Base-by-base conservation (phyloP, 2,888 invertebrate species). In the Hylaea fasciaria region DNA sequence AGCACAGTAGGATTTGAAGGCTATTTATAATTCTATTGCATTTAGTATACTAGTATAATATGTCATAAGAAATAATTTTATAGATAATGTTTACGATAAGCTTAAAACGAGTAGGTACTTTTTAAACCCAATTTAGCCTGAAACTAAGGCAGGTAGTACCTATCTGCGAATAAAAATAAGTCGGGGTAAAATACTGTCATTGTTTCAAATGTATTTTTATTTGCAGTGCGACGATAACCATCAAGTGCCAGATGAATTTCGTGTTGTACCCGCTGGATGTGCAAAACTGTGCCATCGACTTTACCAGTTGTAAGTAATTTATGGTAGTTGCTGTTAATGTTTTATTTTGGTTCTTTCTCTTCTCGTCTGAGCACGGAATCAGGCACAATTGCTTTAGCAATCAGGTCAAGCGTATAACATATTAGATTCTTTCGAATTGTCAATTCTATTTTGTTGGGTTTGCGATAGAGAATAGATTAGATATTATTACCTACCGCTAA, bases 211-310 rank as follows among this genome's bases (percentile, higher is more conserved):
- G 39, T 47, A 28, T 59, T 70, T 66, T 68, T 67, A 32, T 71
- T 82, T 77, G 53, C 91, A 94, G 94, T 69, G 94, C 94, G 35
- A 94, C 94, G 61, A 94, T 94, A 69, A 94, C 94, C 68, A 94
- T 94, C 69, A 94, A 94, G 82, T 94, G 94, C 80, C 93, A 94
- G 81, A 94, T 94, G 94, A 93, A 94, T 79, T 94, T 94, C 80
- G 94, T 93, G 56, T 84, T 94, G 62, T 94, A 94, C 74, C 94
- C 94, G 14, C 79, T 94, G 71, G 94, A 94, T 76, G 94, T 94
- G 43, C 94, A 94, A 79, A 94, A 93, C 72, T 94, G 94, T 81
- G 92, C 92, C 57, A 94, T 94, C 73, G 94, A 94, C 80, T 94
- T 94, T 76, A 94, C 94, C 81, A 94, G 94, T 79, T 94, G 94